phyloP scores from a whole-genome alignment of 1,140 invertebrate species.

The Dysdera silvatica region DNA sequence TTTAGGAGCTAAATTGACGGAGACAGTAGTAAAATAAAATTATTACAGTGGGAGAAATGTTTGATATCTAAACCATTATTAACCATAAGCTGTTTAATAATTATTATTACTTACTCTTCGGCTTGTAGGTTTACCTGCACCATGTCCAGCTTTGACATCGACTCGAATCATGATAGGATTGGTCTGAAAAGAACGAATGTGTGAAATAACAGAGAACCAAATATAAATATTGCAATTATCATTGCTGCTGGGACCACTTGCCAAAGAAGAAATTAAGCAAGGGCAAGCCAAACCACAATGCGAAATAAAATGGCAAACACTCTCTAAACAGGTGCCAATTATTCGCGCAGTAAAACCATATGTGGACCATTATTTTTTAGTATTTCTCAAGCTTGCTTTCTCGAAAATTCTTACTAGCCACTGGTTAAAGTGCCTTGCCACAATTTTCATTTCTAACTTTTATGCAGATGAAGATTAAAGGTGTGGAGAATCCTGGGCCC shows the following conservation, averaged over 20 bases:
- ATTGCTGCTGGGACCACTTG: neutral
- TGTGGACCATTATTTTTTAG: too few relatives aligned
- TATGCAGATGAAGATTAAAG: too few relatives aligned
- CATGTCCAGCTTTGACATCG: slow-evolving; percentile 94
- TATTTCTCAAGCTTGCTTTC: too few relatives aligned
- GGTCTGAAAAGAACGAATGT: slow-evolving; percentile 49
- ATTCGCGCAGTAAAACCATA: neutral
- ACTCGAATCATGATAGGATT: slow-evolving; percentile 83
- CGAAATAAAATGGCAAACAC: neutral
- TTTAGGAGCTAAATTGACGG: too few relatives aligned
- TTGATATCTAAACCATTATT: too few relatives aligned
- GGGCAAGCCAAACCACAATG: neutral
- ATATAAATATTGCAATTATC: neutral
- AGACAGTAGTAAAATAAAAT: too few relatives aligned
- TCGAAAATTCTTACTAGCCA: too few relatives aligned
- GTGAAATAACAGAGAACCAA: neutral
- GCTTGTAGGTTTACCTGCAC: slow-evolving; percentile 86
- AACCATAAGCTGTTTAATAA: neutral
- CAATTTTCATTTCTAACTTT: too few relatives aligned
- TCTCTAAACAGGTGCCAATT: neutral
- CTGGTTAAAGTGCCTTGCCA: too few relatives aligned
- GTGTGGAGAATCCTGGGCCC: too few relatives aligned
- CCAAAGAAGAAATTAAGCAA: neutral
- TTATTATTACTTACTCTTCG: slow-evolving; percentile 61
- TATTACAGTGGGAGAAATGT: too few relatives aligned